Evolutionary conservation across 2,797 vertebrate genomes (phyloP).

Genomic region (Etheostoma nigrum): DNA sequence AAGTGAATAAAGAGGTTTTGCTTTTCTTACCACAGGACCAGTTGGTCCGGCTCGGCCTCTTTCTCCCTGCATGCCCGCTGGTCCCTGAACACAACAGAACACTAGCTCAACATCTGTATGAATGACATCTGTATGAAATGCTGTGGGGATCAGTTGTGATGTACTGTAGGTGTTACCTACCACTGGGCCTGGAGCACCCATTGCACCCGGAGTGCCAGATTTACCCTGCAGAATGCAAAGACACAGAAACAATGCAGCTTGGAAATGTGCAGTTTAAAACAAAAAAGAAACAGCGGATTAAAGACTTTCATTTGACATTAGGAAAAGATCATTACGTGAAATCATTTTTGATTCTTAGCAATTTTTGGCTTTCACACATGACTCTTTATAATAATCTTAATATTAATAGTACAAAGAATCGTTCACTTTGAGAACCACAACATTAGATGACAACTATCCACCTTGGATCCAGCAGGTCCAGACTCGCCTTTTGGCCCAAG

Average conservation of each 20-base stretch:
- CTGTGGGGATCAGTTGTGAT: not conserved
- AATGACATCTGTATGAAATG: not conserved
- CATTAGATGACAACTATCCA: constrained; percentile 11
- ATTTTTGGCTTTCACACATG: too few relatives aligned
- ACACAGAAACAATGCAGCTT: not conserved
- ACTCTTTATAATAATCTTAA: too few relatives aligned
- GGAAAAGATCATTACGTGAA: too few relatives aligned
- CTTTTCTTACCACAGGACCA: constrained; percentile 88
- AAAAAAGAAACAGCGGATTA: too few relatives aligned
- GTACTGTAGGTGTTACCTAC: constrained; percentile 75
- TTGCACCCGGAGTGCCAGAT: constrained; percentile 88
- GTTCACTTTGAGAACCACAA: not conserved
- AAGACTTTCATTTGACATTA: too few relatives aligned
- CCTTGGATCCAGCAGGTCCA: constrained; percentile 73
- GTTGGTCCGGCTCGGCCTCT: constrained; percentile 90
- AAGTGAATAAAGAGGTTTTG: not conserved
- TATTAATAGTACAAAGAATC: not conserved
- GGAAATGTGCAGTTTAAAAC: not conserved
- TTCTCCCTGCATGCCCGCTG: constrained; percentile 92
- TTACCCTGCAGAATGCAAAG: constrained; percentile 82
- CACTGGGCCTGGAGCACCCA: constrained; percentile 88
- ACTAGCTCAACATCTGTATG: not conserved
- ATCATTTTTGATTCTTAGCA: too few relatives aligned
- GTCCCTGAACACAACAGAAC: constrained; percentile 84
- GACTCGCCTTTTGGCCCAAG: constrained; percentile 64